Evolutionary conservation across 2,113 vertebrate species (phyloP).

Genomic region (Corydoras sp.): DNA sequence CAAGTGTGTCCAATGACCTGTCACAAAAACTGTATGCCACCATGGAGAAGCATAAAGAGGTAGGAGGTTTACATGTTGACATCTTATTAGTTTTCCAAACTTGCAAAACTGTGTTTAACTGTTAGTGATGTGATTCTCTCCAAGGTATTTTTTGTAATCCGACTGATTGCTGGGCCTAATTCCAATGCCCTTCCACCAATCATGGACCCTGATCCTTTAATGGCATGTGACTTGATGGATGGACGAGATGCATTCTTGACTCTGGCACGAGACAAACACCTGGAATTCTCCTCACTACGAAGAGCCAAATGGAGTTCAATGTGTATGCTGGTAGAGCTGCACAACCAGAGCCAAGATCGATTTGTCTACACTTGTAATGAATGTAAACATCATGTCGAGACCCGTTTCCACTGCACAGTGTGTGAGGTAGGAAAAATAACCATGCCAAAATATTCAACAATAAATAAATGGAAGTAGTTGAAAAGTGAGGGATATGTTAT

Average conservation of each 20-base stretch:
- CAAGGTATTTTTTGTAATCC: conserved; percentile 98
- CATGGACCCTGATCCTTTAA: conserved; percentile 84
- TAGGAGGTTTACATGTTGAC: conserved; percentile 39
- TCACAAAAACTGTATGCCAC: conserved; percentile 96
- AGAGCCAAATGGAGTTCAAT: conserved; percentile 94
- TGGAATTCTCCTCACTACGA: conserved; percentile 91
- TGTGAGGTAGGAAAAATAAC: conserved; percentile 77
- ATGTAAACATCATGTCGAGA: conserved; percentile 98
- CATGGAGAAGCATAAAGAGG: conserved; percentile 99
- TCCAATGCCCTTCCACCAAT: conserved; percentile 91
- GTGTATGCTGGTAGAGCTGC: conserved; percentile 96
- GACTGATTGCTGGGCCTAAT: conserved; percentile 83
- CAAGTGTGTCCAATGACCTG: conserved; percentile 93
- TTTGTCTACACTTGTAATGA: conserved; percentile 55
- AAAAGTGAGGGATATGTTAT: no score
- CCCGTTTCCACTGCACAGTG: conserved; percentile 94
- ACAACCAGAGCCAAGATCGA: conserved; percentile 60
- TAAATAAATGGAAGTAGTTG: no score
- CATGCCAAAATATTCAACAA: no score
- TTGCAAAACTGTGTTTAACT: background rate
- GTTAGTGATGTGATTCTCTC: background rate
- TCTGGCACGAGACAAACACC: conserved; percentile 45
- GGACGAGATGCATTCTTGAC: conserved; percentile 95
- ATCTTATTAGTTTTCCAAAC: background rate
- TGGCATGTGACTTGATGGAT: conserved; percentile 96